These are phyloP conservation scores for Distichodus sexfasciatus DNA, from an alignment of 2,797 vertebrate species.

Conservation along the genomic window DNA sequence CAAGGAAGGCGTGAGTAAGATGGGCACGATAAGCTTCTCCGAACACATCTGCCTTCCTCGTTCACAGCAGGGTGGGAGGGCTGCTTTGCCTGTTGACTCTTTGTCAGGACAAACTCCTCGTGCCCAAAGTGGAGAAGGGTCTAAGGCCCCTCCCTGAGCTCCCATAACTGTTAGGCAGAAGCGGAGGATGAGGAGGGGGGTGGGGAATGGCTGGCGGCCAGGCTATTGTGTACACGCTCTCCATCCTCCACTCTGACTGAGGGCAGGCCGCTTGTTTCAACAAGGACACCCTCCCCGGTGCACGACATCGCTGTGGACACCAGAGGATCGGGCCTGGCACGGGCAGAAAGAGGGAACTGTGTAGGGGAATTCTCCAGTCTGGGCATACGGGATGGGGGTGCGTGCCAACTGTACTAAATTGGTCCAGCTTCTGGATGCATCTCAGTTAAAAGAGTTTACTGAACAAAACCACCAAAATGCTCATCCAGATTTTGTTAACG, in stretches of 20 bases:
- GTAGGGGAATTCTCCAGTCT: background rate
- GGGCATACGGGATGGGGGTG: background rate
- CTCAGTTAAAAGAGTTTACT: no score
- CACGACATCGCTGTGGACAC: background rate
- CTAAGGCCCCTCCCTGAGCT: slow-evolving; percentile 29
- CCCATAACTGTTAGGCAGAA: slow-evolving; percentile 15
- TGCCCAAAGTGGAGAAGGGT: slow-evolving; percentile 12
- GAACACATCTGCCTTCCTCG: slow-evolving; percentile 8
- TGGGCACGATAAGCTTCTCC: background rate
- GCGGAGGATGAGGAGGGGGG: slow-evolving; percentile 38
- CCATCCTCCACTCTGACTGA: slow-evolving; percentile 21
- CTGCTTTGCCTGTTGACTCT: slow-evolving; percentile 31
- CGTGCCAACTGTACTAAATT: background rate
- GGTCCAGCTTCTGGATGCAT: no score
- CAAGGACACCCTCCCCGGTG: slow-evolving; percentile 44
- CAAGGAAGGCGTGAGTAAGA: background rate
- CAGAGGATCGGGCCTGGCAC: background rate
- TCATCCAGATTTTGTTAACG: background rate
- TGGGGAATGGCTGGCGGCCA: slow-evolving; percentile 43
- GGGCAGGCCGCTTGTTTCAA: slow-evolving; percentile 25
- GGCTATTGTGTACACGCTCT: slow-evolving; percentile 37
- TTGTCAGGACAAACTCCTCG: slow-evolving; percentile 27
- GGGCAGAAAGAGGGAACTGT: background rate
- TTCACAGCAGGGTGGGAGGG: background rate
- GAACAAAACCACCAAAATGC: no score